A percentile compares a stretch with the other conserved stretches of the same genome.
phyloP scores from a whole-genome alignment of 2,888 invertebrate species.

The Hydraecia micacea region DNA sequence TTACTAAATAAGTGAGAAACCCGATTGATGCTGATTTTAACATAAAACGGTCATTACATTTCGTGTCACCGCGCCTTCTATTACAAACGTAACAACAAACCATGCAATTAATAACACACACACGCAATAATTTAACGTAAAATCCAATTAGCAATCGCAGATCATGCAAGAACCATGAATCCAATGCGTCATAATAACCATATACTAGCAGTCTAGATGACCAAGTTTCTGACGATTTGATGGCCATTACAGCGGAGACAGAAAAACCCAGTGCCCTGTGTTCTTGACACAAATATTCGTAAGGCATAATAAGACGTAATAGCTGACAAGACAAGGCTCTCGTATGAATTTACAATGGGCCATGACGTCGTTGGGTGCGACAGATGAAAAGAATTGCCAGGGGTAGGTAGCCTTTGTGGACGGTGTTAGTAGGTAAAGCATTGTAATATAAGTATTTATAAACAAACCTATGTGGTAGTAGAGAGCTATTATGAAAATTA shows the following conservation, averaged over 20 bases:
- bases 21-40: background rate
- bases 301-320: constrained; percentile 62
- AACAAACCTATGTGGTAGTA: constrained; percentile 32
- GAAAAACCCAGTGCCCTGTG: constrained; percentile 62
- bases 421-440: constrained; percentile 51
- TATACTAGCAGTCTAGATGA: constrained; percentile 26
- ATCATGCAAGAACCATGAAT: constrained; percentile 37
- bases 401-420: constrained; percentile 61
- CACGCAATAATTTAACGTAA: constrained; percentile 21
- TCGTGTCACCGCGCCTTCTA: background rate
- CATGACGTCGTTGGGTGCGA: constrained; percentile 74
- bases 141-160: constrained; percentile 23
- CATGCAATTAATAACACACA: background rate
- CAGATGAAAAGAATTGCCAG: constrained; percentile 82
- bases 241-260: constrained; percentile 40
- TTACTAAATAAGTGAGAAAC: background rate
- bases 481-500: constrained; percentile 21
- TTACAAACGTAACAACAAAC: constrained; percentile 16
- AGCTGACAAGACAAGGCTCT: constrained; percentile 68
- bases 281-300: constrained; percentile 70
- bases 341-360: constrained; percentile 68
- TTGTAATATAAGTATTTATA: no score
- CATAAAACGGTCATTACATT: background rate
- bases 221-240: constrained; percentile 49
- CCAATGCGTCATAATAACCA: constrained; percentile 49